Base-by-base conservation (phyloP, 2,113 vertebrate genomes). In the Triplophysa rosa region DNA sequence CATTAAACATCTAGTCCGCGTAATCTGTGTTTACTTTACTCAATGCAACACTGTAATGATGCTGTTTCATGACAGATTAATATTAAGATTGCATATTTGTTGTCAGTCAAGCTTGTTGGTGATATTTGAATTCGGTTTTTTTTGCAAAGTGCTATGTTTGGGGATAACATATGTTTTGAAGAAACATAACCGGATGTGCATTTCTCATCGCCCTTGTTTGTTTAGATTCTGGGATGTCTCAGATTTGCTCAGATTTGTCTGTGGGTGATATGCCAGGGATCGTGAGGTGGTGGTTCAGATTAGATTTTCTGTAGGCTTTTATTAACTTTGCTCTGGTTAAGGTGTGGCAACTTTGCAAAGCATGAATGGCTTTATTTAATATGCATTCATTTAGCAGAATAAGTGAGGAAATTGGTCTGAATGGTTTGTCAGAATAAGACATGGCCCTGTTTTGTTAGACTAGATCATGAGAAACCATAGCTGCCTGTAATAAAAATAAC, bases 351-450 rank as follows among this genome's bases (percentile, higher is more conserved):
- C 89, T 86, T 81, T 86, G 66, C 79, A 86, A 90, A 88, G 89
- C 90, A 88, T 87, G 87, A 89, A 90, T 91, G 85, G 87, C 91
- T 90, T 90, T 89, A 89, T 91, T 92, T 90, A 91, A 91, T 91
- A 89, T 86, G 86, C 86, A 88, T 88, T 88, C 84, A 82, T 85
- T 84, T 78, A 80, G 87, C 62, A 52, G 33, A 58, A 63, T 67
- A 83, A 82, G 80, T 82, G 58, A 83, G 84, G 77, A 86, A 84
- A 83, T 83, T 78, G 72, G 75, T 47, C 68, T 82, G 26, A 52
- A 65, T 77, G 17, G 52, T 82, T 73, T 69, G 67, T 63, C 70
- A 67, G 64, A 86, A 72, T 71, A 61, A 83, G 67, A 62, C 65
- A 62, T 42, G 66, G 24, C 54, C 63, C 29, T 42, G 58, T 78